phyloP scores from a whole-genome alignment of 23 tunicate genomes.

The Phallusia fumigata region DNA sequence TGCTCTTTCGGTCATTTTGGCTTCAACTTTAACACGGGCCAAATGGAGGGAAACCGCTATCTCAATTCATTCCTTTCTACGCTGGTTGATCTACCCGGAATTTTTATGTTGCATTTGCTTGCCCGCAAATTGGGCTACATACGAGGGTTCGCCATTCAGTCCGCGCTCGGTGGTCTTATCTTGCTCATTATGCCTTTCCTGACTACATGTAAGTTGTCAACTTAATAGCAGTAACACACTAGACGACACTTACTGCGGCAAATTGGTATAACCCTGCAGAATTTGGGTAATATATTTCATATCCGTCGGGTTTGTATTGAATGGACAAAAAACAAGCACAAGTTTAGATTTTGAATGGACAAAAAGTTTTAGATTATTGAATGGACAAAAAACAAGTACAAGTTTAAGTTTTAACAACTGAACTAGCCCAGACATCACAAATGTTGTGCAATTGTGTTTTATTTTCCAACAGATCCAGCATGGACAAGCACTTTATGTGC shows the following conservation, averaged over 20 bases:
- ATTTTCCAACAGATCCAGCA: neutral
- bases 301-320: too few species aligned
- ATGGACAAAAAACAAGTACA: too few species aligned
- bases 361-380: too few species aligned
- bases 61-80: neutral
- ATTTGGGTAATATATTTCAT: too few species aligned
- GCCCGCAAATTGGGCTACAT: neutral
- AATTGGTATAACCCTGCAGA: too few species aligned
- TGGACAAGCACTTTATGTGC: neutral
- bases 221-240: too few species aligned
- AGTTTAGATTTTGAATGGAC: too few species aligned
- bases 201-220: neutral
- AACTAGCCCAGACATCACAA: too few species aligned
- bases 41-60: neutral
- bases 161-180: neutral
- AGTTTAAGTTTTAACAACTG: too few species aligned
- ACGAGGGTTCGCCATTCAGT: neutral
- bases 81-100: neutral
- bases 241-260: too few species aligned
- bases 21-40: neutral
- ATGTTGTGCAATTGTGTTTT: too few species aligned
- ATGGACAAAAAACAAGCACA: too few species aligned
- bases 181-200: constrained; percentile 1
- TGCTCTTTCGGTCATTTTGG: neutral
- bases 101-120: neutral